Percentiles rank a stretch among this genome's conserved stretches.
These are phyloP conservation scores for Megalurothrips usitatus DNA, from an alignment of 2,888 invertebrate genomes.

Conservation along the genomic window DNA sequence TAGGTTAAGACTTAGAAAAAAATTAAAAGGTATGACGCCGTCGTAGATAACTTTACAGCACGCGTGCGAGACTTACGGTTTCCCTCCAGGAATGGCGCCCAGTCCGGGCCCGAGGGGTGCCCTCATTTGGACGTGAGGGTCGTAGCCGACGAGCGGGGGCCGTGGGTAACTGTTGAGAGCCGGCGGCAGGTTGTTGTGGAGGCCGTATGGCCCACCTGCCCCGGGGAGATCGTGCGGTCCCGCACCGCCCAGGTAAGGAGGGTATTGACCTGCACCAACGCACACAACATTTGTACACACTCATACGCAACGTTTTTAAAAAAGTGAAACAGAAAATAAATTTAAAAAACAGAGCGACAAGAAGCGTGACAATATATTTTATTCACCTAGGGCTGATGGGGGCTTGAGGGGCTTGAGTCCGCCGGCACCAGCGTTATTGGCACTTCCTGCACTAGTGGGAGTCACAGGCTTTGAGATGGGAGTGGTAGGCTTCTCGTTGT, in stretches of 20 bases:
- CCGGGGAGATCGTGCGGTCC: constrained; percentile 58
- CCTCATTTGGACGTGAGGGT: constrained; percentile 63
- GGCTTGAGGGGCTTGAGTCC: constrained; percentile 54
- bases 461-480: constrained; percentile 88
- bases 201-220: constrained; percentile 53
- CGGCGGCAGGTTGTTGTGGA: constrained; percentile 61
- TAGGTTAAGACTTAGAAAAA: constrained; percentile 29
- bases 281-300: constrained; percentile 14
- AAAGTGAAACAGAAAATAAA: background rate
- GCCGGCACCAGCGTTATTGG: constrained; percentile 52
- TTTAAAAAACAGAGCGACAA: constrained; percentile 21
- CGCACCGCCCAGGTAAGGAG: constrained; percentile 56
- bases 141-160: constrained; percentile 60
- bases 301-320: no score
- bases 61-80: constrained; percentile 66
- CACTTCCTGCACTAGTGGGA: constrained; percentile 63
- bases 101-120: constrained; percentile 56
- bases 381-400: constrained; percentile 48
- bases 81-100: constrained; percentile 64
- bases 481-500: constrained; percentile 80
- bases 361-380: background rate
- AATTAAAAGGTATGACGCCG: background rate
- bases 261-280: constrained; percentile 52
- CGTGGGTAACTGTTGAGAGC: constrained; percentile 62
- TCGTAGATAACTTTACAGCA: background rate